These are phyloP conservation scores for Trachemys scripta DNA, from an alignment of 2,113 vertebrate genomes.

Conservation along the genomic window DNA sequence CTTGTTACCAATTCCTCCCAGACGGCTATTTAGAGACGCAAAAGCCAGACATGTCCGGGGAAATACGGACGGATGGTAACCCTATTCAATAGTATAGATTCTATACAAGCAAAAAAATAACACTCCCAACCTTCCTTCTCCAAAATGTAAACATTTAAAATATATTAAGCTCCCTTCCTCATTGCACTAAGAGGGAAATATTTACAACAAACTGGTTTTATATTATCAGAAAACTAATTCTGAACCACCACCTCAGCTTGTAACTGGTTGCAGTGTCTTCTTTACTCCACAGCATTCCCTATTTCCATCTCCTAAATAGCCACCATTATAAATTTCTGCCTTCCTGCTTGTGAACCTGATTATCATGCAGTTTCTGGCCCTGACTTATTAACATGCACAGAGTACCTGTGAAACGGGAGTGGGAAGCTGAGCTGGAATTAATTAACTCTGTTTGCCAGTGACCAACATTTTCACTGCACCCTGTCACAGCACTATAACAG, in stretches of 20 bases:
- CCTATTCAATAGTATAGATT: not conserved
- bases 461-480: fast-evolving
- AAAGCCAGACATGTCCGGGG: no score
- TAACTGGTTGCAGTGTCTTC: not conserved
- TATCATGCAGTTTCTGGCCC: not conserved
- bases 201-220: not conserved
- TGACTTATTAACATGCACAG: not conserved
- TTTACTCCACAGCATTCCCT: not conserved
- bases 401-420: not conserved
- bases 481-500: not conserved
- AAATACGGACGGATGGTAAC: no score
- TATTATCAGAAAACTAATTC: not conserved
- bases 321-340: not conserved
- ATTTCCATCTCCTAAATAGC: not conserved
- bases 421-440: not conserved
- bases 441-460: not conserved
- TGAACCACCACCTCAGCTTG: not conserved
- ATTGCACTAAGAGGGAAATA: not conserved
- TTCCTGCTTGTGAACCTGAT: not conserved
- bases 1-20: no score
- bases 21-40: no score
- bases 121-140: not conserved
- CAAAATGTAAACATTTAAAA: not conserved
- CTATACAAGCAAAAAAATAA: not conserved
- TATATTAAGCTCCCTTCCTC: not conserved